These are phyloP conservation scores for Sebastes aleutianus DNA, from an alignment of 2,797 vertebrate genomes.

Conservation along the genomic window DNA sequence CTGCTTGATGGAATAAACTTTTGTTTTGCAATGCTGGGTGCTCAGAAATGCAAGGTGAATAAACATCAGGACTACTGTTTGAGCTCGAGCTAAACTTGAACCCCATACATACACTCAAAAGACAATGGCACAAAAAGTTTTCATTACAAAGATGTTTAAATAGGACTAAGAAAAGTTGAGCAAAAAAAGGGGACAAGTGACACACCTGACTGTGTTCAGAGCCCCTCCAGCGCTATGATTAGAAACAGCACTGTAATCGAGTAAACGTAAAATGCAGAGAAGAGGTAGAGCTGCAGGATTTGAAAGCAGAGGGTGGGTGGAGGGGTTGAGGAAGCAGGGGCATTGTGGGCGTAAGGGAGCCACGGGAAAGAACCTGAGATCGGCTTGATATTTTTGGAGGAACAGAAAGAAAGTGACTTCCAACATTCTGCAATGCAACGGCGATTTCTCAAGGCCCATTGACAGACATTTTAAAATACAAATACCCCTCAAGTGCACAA, in stretches of 20 bases:
- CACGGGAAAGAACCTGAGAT: constrained; percentile 52
- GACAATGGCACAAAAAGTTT: neutral
- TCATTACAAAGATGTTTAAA: neutral
- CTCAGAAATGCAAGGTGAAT: constrained; percentile 13
- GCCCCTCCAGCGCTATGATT: constrained; percentile 50
- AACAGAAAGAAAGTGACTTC: constrained; percentile 12
- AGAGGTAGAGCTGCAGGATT: constrained; percentile 49
- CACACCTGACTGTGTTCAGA: constrained; percentile 7
- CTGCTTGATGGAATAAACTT: neutral
- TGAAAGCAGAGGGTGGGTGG: constrained; percentile 62
- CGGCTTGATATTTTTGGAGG: constrained; percentile 48
- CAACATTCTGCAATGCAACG: constrained; percentile 2
- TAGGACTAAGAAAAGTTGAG: neutral
- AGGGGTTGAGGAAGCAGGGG: constrained; percentile 60
- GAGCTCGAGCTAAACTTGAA: neutral
- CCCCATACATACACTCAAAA: neutral
- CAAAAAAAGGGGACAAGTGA: constrained; percentile 11
- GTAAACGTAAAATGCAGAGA: constrained; percentile 42
- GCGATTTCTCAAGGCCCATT: neutral
- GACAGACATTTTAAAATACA: neutral
- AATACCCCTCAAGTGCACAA: neutral
- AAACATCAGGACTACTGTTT: neutral
- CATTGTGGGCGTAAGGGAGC: constrained; percentile 64
- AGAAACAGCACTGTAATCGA: constrained; percentile 56
- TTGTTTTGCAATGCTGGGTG: neutral